Evolutionary conservation across 2,888 invertebrate species (phyloP), one percentile per base, ranked within the genome.

Genomic region (Ferdinandea cuprea): DNA sequence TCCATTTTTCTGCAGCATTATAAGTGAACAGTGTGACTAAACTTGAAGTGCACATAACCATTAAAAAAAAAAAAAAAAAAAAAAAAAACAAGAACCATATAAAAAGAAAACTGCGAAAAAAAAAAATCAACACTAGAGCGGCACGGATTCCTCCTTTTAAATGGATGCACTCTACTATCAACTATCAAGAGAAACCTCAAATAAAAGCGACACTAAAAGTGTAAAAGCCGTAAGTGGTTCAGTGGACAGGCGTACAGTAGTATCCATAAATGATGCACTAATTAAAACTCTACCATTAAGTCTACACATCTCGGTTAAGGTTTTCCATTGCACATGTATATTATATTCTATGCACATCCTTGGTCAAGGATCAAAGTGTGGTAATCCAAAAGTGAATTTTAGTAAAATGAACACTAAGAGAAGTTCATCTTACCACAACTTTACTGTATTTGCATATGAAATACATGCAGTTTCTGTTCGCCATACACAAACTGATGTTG

Each of bases 161-260:
- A 44, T 54, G 54, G 54, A 54, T 54, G 54, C 54, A 35, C 19
- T 35, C 54, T 35, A 19, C 54, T 35, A 54, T 15, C 50, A 50
- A 15, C 50, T 30, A 50, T 19, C 54, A 54, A 37, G 56, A 11
- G 56, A 37, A 56, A 37, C 56, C 44, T 37, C 56, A 56, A 25
- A 56, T 56, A 40, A 56, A 9, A 56, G 25, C 56, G 13, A 56
- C 56, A 56, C 56, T 37, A 46, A 59, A 44, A 46, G 19, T 32
- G 61, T 32, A 44, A 61, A 44, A 61, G 44, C 61, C 46, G 32
- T 32, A 46, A 61, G 46, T 61, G 61, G 61, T 61, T 61, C 61
- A 32, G 44, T 61, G 30, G 13, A 11, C 32, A 40, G 21, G n/a
- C n/a, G n/a, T 8, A 52, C 30, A 44, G 44, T 19, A 44, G 15